Evolutionary conservation across 2,888 invertebrate species (phyloP).

Genomic region (Latrodectus hesperus): DNA sequence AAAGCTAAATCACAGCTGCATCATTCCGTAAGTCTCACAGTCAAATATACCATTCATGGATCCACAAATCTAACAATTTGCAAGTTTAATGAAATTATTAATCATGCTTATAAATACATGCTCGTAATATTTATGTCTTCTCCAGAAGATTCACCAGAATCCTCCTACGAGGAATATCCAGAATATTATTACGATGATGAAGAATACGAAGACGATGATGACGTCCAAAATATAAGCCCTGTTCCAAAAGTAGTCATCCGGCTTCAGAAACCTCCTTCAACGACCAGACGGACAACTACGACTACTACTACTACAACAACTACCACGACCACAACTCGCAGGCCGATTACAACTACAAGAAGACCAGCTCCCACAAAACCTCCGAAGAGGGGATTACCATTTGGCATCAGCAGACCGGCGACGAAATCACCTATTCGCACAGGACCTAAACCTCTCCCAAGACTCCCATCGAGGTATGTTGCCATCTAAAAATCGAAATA

Average conservation of each 20-base stretch:
- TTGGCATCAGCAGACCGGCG: slow-evolving; percentile 60
- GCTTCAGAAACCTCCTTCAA: slow-evolving; percentile 50
- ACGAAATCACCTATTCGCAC: slow-evolving; percentile 44
- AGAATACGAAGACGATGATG: slow-evolving; percentile 58
- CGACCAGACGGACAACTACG: slow-evolving; percentile 35
- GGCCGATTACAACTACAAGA: slow-evolving; percentile 22
- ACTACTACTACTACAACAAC: slow-evolving; percentile 41
- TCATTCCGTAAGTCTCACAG: too few relatives aligned
- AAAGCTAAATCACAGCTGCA: too few relatives aligned
- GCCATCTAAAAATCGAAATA: not conserved
- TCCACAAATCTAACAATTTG: too few relatives aligned
- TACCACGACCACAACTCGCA: slow-evolving; percentile 13
- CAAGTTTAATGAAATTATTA: too few relatives aligned
- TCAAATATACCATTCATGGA: too few relatives aligned
- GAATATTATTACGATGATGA: slow-evolving; percentile 65
- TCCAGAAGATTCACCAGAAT: slow-evolving; percentile 33
- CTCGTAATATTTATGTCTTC: not conserved
- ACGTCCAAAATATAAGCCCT: slow-evolving; percentile 39
- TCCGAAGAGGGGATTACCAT: slow-evolving; percentile 46
- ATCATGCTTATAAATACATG: too few relatives aligned
- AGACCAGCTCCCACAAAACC: slow-evolving; percentile 43
- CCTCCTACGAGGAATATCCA: slow-evolving; percentile 45
- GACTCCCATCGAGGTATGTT: slow-evolving; percentile 42
- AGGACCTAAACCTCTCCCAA: slow-evolving; percentile 58
- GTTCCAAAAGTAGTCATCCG: slow-evolving; percentile 50